Base-by-base conservation (phyloP, 2,797 vertebrate genomes). In the Coccyzus lansbergi region DNA sequence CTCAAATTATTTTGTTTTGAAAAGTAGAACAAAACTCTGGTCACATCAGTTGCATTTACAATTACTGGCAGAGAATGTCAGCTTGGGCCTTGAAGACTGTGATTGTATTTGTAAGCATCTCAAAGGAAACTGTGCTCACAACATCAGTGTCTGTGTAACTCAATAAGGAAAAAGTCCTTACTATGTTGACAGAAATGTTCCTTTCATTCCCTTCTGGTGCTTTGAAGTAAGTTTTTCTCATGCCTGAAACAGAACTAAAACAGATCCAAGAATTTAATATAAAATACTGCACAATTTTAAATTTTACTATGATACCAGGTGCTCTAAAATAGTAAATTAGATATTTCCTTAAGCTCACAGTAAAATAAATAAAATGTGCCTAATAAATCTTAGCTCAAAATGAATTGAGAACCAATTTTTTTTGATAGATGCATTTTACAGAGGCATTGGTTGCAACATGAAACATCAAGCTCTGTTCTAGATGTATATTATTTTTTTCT, bases 221-320 rank as follows among this genome's bases (percentile, higher is more conserved):
- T 90, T 90, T 68, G 12, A 28, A 53, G 70, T 76, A 76, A 51
- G 75, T 86, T 46, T 92, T 92, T 83, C 69, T 62, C 84, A 68
- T 56, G 49, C 46, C 84, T 95, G 88, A 63, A 85, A 90, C 69
- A 68, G 62, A 87, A 77, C 91, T 96, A n/a, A 86, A 92, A 69
- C 64, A 86, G 24, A 86, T 40, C 20, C 58, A 5, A 94, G 34
- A 72, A 38, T 64, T 78, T 83, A 0, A 78, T 9, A 74, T 10
- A 63, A 91, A 70, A 84, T 24, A 49, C 0, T 1, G 9, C 33
- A 87, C 34, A 14, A 14, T 20, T 70, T 76, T 3, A 56, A 78
- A 34, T 31, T 72, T 10, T 74, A 38, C 53, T 64, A 13, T 8
- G 38, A 53, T 12, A 62, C 10, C 0, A 3, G 49, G 25, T 56